Evolutionary conservation across 1,140 invertebrate genomes (phyloP), one percentile per base, ranked within the genome.

Genomic region (Druon quercuslanigerum): DNA sequence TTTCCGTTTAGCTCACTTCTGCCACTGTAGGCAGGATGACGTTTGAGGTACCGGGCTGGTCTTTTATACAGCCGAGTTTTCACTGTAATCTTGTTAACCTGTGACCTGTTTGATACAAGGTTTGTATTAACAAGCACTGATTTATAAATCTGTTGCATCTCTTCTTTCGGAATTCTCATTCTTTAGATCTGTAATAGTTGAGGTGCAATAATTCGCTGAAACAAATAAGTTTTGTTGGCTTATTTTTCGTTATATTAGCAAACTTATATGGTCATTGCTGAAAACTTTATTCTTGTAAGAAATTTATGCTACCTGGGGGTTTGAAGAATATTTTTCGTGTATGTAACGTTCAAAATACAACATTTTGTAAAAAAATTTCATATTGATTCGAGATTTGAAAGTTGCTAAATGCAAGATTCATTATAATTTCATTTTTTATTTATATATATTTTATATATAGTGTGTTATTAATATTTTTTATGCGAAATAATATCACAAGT

Each of bases 21-120:
- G 75, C 79, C 80, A 83, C 80, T 79, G 74, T 76, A 72, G 72
- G 75, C 73, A 85, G 77, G 82, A 82, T 85, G 81, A 81, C 82
- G 79, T 78, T 71, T 33, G 66, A 12, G 17, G 0, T 8, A 74
- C 54, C 72, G 71, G 60, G 77, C 20, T 17, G 25, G 76, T 71
- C 86, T 87, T 87, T 83, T 87, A 87, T 86, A 87, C 82, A 74
- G 71, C 78, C 17, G 71, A 82, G 83, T 81, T 79, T 76, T n/a
- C 57, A 33, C 0, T 74, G 57, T 84, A 86, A 87, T 86, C 84
- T 54, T 73, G 77, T 79, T 82, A 83, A 81, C 82, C 81, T 84
- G 82, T 84, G 82, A 84, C 82, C 60, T 66, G 13, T 60, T 14
- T n/a, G 60, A 66, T 66, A 46, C 33, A 66, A 54, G 70, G 1